Base-by-base conservation (phyloP, 53 echinoderm and acorn worm species). In the Holothuria leucospilota region DNA sequence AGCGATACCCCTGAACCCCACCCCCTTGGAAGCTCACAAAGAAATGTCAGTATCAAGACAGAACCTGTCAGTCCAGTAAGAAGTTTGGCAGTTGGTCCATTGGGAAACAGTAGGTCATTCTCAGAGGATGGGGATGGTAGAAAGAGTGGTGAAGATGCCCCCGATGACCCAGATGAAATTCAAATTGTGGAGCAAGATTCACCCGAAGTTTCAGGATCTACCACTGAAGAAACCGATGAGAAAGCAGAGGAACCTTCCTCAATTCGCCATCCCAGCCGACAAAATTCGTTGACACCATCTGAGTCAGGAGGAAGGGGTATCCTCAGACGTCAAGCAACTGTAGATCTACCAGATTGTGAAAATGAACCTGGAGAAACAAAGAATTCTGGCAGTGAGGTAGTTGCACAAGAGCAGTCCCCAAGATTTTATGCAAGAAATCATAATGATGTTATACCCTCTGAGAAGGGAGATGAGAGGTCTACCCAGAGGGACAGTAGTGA, bases 51-150 rank as follows among this genome's bases (percentile, higher is more conserved):
- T 78, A 96, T 96, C 90, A 96, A 96, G 61, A 87, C 90, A 8
- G 96, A 96, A 84, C 96, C 96, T 62, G 91, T 96, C 39, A 96
- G 96, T 63, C 96, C 96, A 62, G 96, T 92, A 7, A 85, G 85
- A 70, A 29, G 86, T 52, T 59, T 39, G 16, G 20, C 40, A 59
- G 27, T 29, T 25, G 82, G 66, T 21, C 28, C 65, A 13, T 0
- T 67, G 34, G 46, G 65, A 20, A 39, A 23, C 25, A 21, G 63
- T 28, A 41, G 82, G 11, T 83, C 84, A 42, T 30, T 83, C 49
- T 83, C 42, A 20, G 67, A 83, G 67, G 84, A 83, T 13, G 67
- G 68, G 12, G 84, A 66, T 26, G 46, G 41, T 64, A 13, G 68
- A 21, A 66, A 42, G 20, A 62, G 58, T 16, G 15, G 58, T 20